phyloP scores from a whole-genome alignment of 2,888 invertebrate species.

The Callosobruchus maculatus region DNA sequence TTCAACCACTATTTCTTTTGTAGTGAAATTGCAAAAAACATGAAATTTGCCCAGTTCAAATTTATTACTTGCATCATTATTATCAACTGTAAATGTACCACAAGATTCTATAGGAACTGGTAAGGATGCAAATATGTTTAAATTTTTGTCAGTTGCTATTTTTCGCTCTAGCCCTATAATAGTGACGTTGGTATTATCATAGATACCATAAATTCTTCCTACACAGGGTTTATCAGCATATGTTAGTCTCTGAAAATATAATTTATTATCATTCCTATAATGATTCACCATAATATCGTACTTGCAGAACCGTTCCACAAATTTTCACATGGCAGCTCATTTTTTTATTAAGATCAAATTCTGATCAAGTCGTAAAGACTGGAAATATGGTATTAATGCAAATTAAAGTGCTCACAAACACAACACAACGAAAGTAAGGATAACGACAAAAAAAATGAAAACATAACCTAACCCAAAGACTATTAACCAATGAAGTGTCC shows the following conservation, averaged over 20 bases:
- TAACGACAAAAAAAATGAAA: too few relatives aligned
- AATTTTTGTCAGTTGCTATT: slow-evolving; percentile 52
- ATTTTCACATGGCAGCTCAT: background rate
- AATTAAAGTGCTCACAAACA: too few relatives aligned
- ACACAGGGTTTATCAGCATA: slow-evolving; percentile 59
- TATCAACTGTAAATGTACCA: slow-evolving; percentile 63
- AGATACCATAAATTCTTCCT: slow-evolving; percentile 72
- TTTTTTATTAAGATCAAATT: background rate
- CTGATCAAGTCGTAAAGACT: too few relatives aligned
- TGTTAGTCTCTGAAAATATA: slow-evolving; percentile 60
- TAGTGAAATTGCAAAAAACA: background rate
- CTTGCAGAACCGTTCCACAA: background rate
- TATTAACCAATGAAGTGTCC: too few relatives aligned
- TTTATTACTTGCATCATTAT: background rate
- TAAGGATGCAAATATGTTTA: slow-evolving; percentile 58
- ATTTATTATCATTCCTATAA: background rate
- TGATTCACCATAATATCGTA: background rate
- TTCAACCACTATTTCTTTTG: background rate
- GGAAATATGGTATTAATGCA: too few relatives aligned
- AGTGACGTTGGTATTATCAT: slow-evolving; percentile 67
- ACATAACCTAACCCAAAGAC: too few relatives aligned
- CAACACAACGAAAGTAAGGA: background rate
- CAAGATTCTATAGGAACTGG: slow-evolving; percentile 76
- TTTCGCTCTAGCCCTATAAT: slow-evolving; percentile 69
- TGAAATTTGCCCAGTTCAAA: background rate